Evolutionary conservation across 2,888 invertebrate genomes (phyloP).

Genomic region (Miltochrista miniata): DNA sequence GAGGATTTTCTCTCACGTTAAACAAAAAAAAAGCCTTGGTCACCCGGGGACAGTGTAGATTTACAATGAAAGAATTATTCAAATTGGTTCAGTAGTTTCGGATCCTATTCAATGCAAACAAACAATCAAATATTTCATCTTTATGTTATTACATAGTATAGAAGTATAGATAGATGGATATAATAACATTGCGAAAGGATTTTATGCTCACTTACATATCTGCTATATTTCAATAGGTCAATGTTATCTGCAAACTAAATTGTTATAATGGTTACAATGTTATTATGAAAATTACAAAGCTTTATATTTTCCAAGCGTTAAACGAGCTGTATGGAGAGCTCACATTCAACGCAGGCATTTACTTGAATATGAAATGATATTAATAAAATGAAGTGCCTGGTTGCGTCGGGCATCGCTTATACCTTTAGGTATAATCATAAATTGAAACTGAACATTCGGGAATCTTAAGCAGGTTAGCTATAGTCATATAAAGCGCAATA

Average conservation of each 20-base stretch:
- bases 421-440: neutral
- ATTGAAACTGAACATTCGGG: neutral
- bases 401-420: constrained; percentile 1
- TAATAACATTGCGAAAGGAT: no score
- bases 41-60: no score
- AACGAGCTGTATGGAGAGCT: neutral
- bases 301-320: constrained; percentile 4
- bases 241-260: constrained; percentile 4
- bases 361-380: constrained; percentile 7
- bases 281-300: constrained; percentile 2
- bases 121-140: constrained; percentile 17
- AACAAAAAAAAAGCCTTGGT: no score
- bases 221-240: no score
- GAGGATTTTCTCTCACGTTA: no score
- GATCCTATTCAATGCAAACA: no score
- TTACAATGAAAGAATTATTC: no score
- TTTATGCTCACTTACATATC: no score
- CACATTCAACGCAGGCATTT: constrained; percentile 4
- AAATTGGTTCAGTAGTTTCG: no score
- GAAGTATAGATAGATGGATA: no score
- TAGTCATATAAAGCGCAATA: neutral
- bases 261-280: neutral
- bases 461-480: neutral
- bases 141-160: no score
- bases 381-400: constrained; percentile 7